Conservation (phyloP, 1,140 invertebrate species). For the Brachionus rubens region DNA sequence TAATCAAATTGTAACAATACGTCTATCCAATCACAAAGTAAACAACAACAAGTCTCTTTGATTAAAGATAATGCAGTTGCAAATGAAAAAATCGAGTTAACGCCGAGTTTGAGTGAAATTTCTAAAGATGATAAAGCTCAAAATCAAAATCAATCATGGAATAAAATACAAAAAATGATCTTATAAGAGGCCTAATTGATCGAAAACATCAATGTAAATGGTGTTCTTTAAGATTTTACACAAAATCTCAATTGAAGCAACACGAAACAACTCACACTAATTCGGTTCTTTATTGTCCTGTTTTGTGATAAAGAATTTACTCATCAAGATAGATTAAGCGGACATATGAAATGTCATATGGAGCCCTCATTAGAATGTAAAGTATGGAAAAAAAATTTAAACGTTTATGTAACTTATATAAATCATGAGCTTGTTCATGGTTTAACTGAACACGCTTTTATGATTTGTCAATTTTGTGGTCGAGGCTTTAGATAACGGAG, state of each 20-base stretch:
- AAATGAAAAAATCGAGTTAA: too few species aligned
- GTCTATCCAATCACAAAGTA: background rate
- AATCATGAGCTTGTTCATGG: slow-evolving; percentile 45
- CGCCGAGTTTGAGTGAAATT: too few species aligned
- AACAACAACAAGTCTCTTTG: too few species aligned
- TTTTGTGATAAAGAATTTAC: slow-evolving; percentile 44
- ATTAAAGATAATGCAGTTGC: too few species aligned
- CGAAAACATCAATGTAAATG: slow-evolving; percentile 46
- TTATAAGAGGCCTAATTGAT: slow-evolving; percentile 39
- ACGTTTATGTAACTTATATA: slow-evolving; percentile 38
- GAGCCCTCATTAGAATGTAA: slow-evolving; percentile 42
- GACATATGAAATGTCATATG: slow-evolving; percentile 46
- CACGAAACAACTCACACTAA: slow-evolving; percentile 30
- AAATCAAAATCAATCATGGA: background rate
- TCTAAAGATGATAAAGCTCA: background rate
- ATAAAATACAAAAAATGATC: slow-evolving; percentile 33
- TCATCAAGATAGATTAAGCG: slow-evolving; percentile 40
- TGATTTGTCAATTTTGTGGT: slow-evolving; percentile 45
- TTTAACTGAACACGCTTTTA: slow-evolving; percentile 43
- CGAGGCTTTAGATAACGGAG: slow-evolving; percentile 27
- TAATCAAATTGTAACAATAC: background rate
- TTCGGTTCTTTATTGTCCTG: slow-evolving; percentile 29
- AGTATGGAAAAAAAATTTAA: slow-evolving; percentile 46
- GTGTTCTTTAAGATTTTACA: slow-evolving; percentile 38
- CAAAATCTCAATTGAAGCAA: slow-evolving; percentile 41